Percentiles rank a stretch among this genome's conserved stretches.
These are phyloP conservation scores for Mus caroli DNA, from an alignment of 2,797 vertebrate species.

Conservation along the genomic window DNA sequence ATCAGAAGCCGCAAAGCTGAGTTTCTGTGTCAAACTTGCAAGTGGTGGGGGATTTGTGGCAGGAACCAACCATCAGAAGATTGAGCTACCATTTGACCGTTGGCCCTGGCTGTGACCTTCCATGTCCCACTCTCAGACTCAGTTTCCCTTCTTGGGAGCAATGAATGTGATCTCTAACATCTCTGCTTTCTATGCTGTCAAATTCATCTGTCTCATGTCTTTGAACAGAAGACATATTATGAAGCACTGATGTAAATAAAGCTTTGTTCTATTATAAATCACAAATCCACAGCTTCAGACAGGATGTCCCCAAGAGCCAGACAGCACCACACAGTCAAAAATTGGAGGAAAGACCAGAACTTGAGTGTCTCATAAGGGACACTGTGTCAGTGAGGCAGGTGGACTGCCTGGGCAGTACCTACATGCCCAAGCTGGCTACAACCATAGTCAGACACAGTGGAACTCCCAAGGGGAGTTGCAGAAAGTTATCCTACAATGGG, in stretches of 20 bases:
- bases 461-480: not conserved
- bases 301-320: not conserved
- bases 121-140: fast-evolving
- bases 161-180: not conserved
- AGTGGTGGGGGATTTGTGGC: not conserved
- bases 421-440: not conserved
- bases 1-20: not conserved
- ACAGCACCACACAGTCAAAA: not conserved
- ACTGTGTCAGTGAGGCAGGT: fast-evolving
- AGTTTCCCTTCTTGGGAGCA: not conserved
- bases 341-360: not conserved
- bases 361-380: not conserved
- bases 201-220: not conserved
- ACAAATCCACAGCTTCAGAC: not conserved
- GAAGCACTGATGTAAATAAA: not conserved
- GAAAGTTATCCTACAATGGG: not conserved
- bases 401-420: too few species aligned
- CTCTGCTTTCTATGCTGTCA: not conserved
- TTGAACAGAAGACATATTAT: not conserved
- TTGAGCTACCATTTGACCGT: fast-evolving
- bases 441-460: not conserved
- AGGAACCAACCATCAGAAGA: not conserved
- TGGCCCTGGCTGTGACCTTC: too few species aligned
- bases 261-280: not conserved
- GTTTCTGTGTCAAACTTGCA: not conserved